Evolutionary conservation across 2,797 vertebrate species (phyloP).

Genomic region (Telmatherina bonti): DNA sequence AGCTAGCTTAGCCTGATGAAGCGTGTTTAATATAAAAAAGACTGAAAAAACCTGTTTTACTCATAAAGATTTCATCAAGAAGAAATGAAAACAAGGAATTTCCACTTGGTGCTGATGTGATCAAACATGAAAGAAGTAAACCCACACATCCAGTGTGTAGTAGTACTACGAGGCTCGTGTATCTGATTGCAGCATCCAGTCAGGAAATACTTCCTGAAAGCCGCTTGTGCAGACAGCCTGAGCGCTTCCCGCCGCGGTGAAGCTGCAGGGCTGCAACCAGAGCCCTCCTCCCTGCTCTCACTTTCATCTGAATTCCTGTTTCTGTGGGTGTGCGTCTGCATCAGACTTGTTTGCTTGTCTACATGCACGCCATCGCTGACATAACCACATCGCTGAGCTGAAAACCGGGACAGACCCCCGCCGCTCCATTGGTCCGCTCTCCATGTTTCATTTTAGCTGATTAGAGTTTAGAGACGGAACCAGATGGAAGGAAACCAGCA

Average conservation of each 20-base stretch:
- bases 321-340: conserved; percentile 65
- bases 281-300: conserved; percentile 31
- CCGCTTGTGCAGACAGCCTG: conserved; percentile 3
- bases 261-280: conserved; percentile 5
- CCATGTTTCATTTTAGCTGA: no score
- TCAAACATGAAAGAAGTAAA: conserved; percentile 53
- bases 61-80: neutral
- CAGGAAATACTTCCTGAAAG: conserved; percentile 19
- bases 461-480: no score
- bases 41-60: no score
- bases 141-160: conserved; percentile 39
- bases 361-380: conserved; percentile 54
- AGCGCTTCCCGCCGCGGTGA: neutral
- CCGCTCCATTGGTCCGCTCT: no score
- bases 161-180: conserved; percentile 61
- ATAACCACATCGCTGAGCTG: no score
- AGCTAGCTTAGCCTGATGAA: no score
- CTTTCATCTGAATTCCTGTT: conserved; percentile 75
- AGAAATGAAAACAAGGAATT: conserved; percentile 24
- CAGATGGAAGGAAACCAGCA: no score
- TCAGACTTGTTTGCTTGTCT: conserved; percentile 54
- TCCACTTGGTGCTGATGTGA: conserved; percentile 24
- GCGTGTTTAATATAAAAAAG: neutral
- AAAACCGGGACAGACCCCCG: no score
- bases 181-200: conserved; percentile 39